phyloP scores from a whole-genome alignment of 2,888 invertebrate species.

The Entomobrya proxima region DNA sequence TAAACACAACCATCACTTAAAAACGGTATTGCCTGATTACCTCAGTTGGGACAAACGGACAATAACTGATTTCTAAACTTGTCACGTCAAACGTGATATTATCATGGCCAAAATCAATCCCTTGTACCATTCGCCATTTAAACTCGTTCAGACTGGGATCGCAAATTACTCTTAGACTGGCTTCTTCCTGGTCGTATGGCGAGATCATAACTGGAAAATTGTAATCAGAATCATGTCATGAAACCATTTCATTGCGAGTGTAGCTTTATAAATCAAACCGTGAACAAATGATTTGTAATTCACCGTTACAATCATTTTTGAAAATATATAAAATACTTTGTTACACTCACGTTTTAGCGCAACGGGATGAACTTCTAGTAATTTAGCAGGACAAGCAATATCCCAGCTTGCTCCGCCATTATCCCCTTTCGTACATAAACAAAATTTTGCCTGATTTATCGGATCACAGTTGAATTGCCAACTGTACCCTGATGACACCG shows the following conservation, averaged over 20 bases:
- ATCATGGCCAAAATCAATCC: slow-evolving; percentile 67
- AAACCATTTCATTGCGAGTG: neutral
- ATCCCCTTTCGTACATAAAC: slow-evolving; percentile 63
- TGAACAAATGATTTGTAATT: no score
- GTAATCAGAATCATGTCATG: slow-evolving; percentile 2
- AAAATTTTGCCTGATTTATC: slow-evolving; percentile 59
- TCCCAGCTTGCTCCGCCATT: slow-evolving; percentile 59
- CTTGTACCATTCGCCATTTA: slow-evolving; percentile 69
- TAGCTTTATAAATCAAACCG: no score
- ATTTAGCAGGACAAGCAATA: slow-evolving; percentile 69
- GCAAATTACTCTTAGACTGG: slow-evolving; percentile 62
- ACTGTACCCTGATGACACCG: neutral
- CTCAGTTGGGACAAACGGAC: slow-evolving; percentile 62
- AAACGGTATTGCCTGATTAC: neutral
- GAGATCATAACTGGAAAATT: slow-evolving; percentile 60
- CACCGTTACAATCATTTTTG: no score
- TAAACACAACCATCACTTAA: neutral
- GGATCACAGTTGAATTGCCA: slow-evolving; percentile 66
- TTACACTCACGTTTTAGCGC: slow-evolving; percentile 68
- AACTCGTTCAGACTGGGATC: slow-evolving; percentile 68
- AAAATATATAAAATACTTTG: no score
- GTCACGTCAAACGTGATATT: slow-evolving; percentile 64
- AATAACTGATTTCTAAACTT: slow-evolving; percentile 68
- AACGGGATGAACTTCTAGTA: slow-evolving; percentile 68
- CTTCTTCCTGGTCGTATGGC: slow-evolving; percentile 60